A percentile compares a stretch with the other conserved stretches of the same genome.
phyloP scores from a whole-genome alignment of 2,888 invertebrate species.

The Drosophila meridiana region DNA sequence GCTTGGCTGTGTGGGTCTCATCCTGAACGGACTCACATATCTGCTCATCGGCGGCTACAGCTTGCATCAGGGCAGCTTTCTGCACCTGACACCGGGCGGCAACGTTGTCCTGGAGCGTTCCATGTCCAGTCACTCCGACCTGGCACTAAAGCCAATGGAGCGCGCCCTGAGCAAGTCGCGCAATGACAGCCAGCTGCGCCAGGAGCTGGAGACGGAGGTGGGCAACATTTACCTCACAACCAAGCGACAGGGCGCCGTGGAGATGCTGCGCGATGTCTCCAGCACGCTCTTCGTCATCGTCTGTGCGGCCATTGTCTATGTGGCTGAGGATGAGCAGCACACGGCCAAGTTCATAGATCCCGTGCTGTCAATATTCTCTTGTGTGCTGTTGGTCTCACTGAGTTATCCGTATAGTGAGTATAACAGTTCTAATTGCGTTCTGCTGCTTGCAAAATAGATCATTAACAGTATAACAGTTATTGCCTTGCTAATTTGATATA shows the following conservation, averaged over 20 bases:
- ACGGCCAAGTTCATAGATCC: conserved; percentile 92
- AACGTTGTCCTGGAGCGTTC: conserved; percentile 87
- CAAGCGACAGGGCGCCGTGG: conserved; percentile 87
- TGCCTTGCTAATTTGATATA: neutral
- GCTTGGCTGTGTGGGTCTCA: conserved; percentile 89
- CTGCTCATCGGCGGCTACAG: conserved; percentile 92
- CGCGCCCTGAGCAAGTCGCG: conserved; percentile 85
- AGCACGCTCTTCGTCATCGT: conserved; percentile 91
- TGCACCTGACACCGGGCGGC: conserved; percentile 88
- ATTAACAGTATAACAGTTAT: conserved; percentile 2
- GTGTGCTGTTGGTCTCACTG: conserved; percentile 89
- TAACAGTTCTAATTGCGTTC: neutral
- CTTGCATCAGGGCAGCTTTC: conserved; percentile 89
- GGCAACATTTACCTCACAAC: conserved; percentile 74
- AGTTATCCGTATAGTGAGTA: conserved; percentile 93
- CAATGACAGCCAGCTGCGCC: conserved; percentile 67
- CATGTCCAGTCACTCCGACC: conserved; percentile 70
- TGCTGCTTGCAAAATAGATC: neutral
- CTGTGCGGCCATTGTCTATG: conserved; percentile 87
- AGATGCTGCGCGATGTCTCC: conserved; percentile 88
- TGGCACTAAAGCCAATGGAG: conserved; percentile 83
- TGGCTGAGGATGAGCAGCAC: conserved; percentile 85
- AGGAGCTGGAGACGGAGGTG: conserved; percentile 69
- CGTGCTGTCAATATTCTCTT: conserved; percentile 90
- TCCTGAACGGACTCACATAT: conserved; percentile 92